Base-by-base conservation (phyloP, 2,797 vertebrate genomes). In the Morelia viridis region DNA sequence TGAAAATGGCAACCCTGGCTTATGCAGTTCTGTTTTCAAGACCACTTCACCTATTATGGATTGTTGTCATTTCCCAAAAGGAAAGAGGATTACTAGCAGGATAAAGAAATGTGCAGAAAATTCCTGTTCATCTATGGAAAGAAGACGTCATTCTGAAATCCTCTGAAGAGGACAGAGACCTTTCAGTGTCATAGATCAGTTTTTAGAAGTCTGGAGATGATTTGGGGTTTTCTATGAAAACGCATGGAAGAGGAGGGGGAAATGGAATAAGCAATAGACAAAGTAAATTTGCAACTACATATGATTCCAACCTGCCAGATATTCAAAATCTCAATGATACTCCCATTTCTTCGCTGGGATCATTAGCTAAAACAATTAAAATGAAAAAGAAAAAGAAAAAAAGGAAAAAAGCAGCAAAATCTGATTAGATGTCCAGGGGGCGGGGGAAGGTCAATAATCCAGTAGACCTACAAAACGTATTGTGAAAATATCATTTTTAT, bases 291-390 rank as follows among this genome's bases (percentile, higher is more conserved):
- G 26, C n/a, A 71, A 22, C 46, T 0, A n/a, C 1, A 3, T 53
- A 68, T 1, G 9, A 56, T 57, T 56, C 26, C 46, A 68, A 31
- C 50, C 64, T 53, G n/a, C 28, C 50, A 53, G 22, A 57, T 19
- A 6, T 22, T 8, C 3, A 71, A 22, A 89, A n/a, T 56, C 57
- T 53, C 92, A 94, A 93, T 95, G 50, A 0, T 5, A 87, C 84
- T 11, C 85, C 88, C 88, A 93, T 95, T 95, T 95, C 90, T 93
- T 93, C 88, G 94, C 88, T 83, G 95, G 89, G 62, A 46, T 93
- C 93, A 93, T 96, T 95, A 97, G 68, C 92, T 62, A 93, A 93
- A 94, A 97, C 89, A 96, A 95, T 95, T 86, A n/a, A 95, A 94
- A 94, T 92, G 50, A 50, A 50, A 50, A 50, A 0, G 7, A 50